These are phyloP conservation scores for Crotophaga sulcirostris DNA, from an alignment of 2,113 vertebrate genomes.

Conservation along the genomic window DNA sequence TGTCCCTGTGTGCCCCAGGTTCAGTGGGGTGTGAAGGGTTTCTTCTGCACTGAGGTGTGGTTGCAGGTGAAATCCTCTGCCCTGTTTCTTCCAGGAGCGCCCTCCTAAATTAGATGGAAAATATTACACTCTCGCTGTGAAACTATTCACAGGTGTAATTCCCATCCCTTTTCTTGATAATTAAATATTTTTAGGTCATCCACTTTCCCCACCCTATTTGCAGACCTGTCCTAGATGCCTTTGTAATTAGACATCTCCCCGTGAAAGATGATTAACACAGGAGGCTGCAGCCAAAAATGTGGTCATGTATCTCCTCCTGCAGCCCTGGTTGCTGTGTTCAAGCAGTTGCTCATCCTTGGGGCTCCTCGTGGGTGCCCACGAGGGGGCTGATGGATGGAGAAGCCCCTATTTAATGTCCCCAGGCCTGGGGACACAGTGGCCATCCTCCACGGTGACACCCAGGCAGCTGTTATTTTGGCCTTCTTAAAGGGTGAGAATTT, in stretches of 20 bases:
- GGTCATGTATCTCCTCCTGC: neutral
- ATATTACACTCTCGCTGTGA: neutral
- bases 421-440: neutral
- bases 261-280: neutral
- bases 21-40: neutral
- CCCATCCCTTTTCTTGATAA: neutral
- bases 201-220: slow-evolving; percentile 1
- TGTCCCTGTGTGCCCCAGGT: neutral
- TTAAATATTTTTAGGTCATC: slow-evolving; percentile 45
- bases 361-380: neutral
- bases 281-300: neutral
- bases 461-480: neutral
- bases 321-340: neutral
- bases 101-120: neutral
- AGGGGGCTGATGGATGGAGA: neutral
- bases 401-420: neutral
- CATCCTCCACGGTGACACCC: fast-evolving
- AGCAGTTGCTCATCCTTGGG: neutral
- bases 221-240: slow-evolving; percentile 25
- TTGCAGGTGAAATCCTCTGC: neutral
- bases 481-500: neutral
- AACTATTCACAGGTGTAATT: slow-evolving; percentile 3
- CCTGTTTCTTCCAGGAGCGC: neutral
- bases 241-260: slow-evolving; percentile 26
- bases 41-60: fast-evolving